Base-by-base conservation (phyloP, 2,113 vertebrate species). In the Sebastes schlegelii region DNA sequence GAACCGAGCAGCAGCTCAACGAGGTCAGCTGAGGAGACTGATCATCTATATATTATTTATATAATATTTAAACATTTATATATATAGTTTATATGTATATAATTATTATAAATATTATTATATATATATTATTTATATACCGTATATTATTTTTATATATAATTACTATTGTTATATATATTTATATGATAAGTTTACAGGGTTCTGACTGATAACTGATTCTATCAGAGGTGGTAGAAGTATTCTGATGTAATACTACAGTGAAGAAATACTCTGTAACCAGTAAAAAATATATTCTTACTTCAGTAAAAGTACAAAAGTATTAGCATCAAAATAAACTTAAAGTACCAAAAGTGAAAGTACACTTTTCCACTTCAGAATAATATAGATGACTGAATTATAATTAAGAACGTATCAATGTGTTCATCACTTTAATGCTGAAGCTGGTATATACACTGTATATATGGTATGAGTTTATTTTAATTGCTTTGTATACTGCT, bases 21-120 rank as follows among this genome's bases (percentile, higher is more conserved):
- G 46, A 77, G 82, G 77, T 89, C 87, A 85, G n/a, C 4, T 73
- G 70, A 79, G 82, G 80, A n/a, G 9, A 83, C 45, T 34, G 34
- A 34, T 34, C 34, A 34, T 34, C 34, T 34, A 34, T 34, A 34
- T 34, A 34, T 34, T 34, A 34, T 34, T 34, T 34, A 34, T 34
- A 34, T 34, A 34, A 34, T 34, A 34, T 34, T 34, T 34, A 34
- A 34, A 34, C 34, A 34, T 34, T 34, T 34, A 34, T 34, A 34
- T 34, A 34, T 34, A 34, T 34, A 34, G 34, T 34, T 34, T 34
- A 34, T 34, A 34, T 34, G 34, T 34, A 34, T 34, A 34, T 34
- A 34, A 34, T 34, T 34, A 34, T 34, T 34, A 34, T 34, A 34
- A 34, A 34, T 34, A 34, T 34, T 34, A 34, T 34, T 34, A 34